Conservation (phyloP, 2,113 vertebrate genomes). For the Anarhynchus alexandrinus region DNA sequence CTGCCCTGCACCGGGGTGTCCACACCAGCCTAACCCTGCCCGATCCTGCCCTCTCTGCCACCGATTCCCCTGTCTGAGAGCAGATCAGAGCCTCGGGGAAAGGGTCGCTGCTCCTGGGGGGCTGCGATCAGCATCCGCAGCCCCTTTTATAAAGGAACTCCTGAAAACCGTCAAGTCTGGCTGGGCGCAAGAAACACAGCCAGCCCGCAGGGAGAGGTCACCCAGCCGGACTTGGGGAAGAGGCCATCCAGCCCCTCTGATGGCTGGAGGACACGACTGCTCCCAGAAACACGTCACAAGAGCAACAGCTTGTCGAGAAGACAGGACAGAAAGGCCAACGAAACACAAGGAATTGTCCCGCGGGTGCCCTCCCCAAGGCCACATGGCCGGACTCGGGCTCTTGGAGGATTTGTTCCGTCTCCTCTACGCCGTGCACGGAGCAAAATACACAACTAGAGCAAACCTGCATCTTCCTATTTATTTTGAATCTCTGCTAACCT, state of each 20-base stretch:
- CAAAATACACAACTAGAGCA: neutral
- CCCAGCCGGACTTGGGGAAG: neutral
- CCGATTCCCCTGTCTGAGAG: neutral
- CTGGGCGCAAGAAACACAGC: neutral
- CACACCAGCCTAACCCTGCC: neutral
- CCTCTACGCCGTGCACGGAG: neutral
- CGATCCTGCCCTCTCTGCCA: neutral
- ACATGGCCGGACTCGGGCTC: rapidly evolving
- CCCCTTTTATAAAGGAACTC: too few relatives aligned
- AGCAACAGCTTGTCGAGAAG: neutral
- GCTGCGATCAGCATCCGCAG: too few relatives aligned
- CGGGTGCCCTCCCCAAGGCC: neutral
- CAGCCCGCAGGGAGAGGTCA: neutral
- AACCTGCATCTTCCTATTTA: neutral
- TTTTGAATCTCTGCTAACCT: neutral
- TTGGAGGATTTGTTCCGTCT: neutral
- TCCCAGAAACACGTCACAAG: neutral
- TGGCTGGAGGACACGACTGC: rapidly evolving
- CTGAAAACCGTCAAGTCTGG: neutral
- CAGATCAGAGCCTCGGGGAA: neutral
- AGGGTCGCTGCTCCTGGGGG: neutral
- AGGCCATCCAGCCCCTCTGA: neutral
- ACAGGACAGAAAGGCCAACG: neutral
- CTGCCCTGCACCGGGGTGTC: neutral
- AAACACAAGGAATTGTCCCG: neutral